phyloP scores from a whole-genome alignment of 2,797 vertebrate species.

The Coreius guichenoti region DNA sequence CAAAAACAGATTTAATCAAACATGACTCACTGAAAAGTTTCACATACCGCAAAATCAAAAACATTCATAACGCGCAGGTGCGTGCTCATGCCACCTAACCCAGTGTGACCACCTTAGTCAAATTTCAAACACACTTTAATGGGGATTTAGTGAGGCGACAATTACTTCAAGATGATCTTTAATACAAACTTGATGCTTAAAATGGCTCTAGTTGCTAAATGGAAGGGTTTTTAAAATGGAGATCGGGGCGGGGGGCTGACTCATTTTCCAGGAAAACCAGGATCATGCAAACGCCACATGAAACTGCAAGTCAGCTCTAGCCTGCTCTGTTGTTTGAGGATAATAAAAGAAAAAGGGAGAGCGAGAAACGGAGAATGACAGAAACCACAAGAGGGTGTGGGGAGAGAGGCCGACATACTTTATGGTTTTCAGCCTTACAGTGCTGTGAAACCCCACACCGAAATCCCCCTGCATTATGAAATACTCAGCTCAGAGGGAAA shows the following conservation, averaged over 20 bases:
- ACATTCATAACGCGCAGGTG: background rate
- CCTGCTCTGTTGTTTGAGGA: conserved; percentile 40
- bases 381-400: conserved; percentile 48
- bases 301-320: conserved; percentile 45
- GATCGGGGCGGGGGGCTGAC: background rate
- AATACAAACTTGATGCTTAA: background rate
- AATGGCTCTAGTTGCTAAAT: background rate
- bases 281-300: conserved; percentile 49
- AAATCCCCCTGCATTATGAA: conserved; percentile 51
- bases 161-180: background rate
- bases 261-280: conserved; percentile 45
- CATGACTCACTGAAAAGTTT: conserved; percentile 5
- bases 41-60: conserved; percentile 21
- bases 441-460: conserved; percentile 46
- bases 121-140: background rate
- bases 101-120: background rate
- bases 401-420: conserved; percentile 27
- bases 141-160: background rate
- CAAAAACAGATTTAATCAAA: conserved; percentile 43
- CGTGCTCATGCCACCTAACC: background rate
- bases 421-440: conserved; percentile 36
- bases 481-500: background rate
- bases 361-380: conserved; percentile 9
- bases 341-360: conserved; percentile 35
- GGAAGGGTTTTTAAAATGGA: conserved; percentile 17